Conservation (phyloP, 1,140 invertebrate genomes). For the Ips typographus region DNA sequence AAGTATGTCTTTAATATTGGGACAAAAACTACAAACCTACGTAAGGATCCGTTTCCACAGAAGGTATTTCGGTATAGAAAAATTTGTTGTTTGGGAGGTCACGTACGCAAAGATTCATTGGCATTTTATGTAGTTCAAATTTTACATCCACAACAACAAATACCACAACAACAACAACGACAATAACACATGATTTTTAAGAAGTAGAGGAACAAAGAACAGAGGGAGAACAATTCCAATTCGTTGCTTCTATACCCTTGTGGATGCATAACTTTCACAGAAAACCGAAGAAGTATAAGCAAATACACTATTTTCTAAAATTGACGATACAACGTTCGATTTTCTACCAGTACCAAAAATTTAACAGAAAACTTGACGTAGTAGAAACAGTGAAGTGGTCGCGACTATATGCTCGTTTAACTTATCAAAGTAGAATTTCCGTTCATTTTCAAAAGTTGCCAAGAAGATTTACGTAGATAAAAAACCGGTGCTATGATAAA, state of each 20-base stretch:
- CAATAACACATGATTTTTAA: slow-evolving; percentile 35
- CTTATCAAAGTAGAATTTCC: slow-evolving; percentile 14
- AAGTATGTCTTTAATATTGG: no score
- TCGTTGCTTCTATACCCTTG: slow-evolving; percentile 27
- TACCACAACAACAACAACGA: slow-evolving; percentile 25
- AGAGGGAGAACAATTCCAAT: slow-evolving; percentile 24
- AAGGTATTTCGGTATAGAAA: slow-evolving; percentile 16
- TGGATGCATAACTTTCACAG: slow-evolving; percentile 24
- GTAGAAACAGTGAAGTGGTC: neutral
- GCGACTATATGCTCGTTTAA: slow-evolving; percentile 5
- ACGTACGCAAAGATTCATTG: slow-evolving; percentile 30
- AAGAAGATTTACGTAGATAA: slow-evolving; percentile 32
- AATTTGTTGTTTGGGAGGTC: slow-evolving; percentile 15
- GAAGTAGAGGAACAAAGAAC: slow-evolving; percentile 28
- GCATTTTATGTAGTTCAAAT: slow-evolving; percentile 14
- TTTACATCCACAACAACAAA: slow-evolving; percentile 24
- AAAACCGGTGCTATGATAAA: slow-evolving; percentile 27
- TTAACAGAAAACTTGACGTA: neutral
- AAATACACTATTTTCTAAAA: slow-evolving; percentile 1
- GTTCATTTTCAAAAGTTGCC: slow-evolving; percentile 20
- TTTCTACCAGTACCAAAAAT: no score
- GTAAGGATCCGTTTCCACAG: slow-evolving; percentile 2
- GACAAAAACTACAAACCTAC: slow-evolving; percentile 13
- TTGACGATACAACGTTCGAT: neutral
- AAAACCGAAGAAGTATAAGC: slow-evolving; percentile 1